Conservation (phyloP, 2,797 vertebrate species). For the Microchirus variegatus region DNA sequence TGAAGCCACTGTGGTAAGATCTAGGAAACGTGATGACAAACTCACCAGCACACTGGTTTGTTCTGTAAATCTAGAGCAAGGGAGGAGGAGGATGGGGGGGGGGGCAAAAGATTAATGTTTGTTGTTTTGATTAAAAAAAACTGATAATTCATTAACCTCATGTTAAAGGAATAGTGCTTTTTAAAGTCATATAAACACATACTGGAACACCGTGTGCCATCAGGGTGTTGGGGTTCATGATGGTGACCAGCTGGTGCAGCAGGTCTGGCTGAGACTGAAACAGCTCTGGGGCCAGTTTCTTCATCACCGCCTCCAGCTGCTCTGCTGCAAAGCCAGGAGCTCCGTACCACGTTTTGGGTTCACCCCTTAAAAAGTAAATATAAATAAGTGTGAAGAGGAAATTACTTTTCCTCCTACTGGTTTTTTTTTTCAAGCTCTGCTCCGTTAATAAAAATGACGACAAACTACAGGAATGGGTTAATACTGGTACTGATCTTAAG, state of each 20-base stretch:
- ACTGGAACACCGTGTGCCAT: conserved; percentile 94
- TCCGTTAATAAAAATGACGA: too few species aligned
- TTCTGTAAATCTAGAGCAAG: conserved; percentile 90
- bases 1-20: conserved; percentile 98
- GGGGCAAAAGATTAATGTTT: conserved; percentile 5
- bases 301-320: conserved; percentile 97
- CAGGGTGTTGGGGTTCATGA: conserved; percentile 97
- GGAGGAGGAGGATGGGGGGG: neutral
- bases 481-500: neutral
- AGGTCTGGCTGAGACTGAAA: conserved; percentile 95
- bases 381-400: too few species aligned
- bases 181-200: conserved; percentile 48
- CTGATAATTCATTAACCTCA: neutral
- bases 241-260: conserved; percentile 94
- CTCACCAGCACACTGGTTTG: conserved; percentile 97
- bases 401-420: too few species aligned
- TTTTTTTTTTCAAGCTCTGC: too few species aligned
- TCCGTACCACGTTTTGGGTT: conserved; percentile 99
- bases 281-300: conserved; percentile 94
- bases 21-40: conserved; percentile 97
- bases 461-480: neutral
- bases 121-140: too few species aligned
- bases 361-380: conserved; percentile 85
- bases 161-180: neutral
- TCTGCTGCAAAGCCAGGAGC: conserved; percentile 96